phyloP scores from a whole-genome alignment of 2,888 invertebrate genomes.

The Autographa pulchrina region DNA sequence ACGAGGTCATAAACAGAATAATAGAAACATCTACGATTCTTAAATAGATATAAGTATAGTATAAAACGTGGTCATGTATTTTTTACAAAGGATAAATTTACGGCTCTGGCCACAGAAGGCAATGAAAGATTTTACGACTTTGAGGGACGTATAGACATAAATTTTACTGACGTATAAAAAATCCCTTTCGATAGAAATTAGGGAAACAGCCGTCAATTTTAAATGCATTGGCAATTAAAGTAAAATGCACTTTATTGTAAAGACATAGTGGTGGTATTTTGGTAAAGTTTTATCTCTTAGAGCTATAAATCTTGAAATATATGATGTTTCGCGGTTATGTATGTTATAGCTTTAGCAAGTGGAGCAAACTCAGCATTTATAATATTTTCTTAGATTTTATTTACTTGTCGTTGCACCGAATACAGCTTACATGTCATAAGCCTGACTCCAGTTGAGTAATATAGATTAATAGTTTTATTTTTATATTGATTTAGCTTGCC shows the following conservation, averaged over 20 bases:
- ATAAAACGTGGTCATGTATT: conserved; percentile 61
- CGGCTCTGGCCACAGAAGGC: conserved; percentile 61
- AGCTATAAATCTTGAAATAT: conserved; percentile 15
- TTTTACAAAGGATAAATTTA: conserved; percentile 69
- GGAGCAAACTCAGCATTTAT: not conserved
- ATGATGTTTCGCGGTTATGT: conserved; percentile 27
- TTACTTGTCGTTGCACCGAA: not conserved
- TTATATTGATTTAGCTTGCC: conserved; percentile 9
- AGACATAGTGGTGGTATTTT: conserved; percentile 20
- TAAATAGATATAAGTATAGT: conserved; percentile 66
- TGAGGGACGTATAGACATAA: conserved; percentile 51
- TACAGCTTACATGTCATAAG: not conserved
- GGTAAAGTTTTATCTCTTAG: not conserved
- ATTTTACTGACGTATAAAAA: conserved; percentile 54
- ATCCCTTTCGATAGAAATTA: conserved; percentile 55
- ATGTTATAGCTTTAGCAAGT: conserved; percentile 6
- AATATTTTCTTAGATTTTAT: not conserved
- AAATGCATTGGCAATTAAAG: conserved; percentile 19
- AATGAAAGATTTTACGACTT: conserved; percentile 73
- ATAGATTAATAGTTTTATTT: not conserved
- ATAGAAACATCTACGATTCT: conserved; percentile 58
- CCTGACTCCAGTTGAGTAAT: not conserved
- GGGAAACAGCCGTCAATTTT: conserved; percentile 38
- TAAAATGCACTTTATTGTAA: conserved; percentile 27
- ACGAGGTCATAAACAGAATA: conserved; percentile 61